These are phyloP conservation scores for Pavo muticus DNA, from an alignment of 2,113 vertebrate species.

Conservation along the genomic window DNA sequence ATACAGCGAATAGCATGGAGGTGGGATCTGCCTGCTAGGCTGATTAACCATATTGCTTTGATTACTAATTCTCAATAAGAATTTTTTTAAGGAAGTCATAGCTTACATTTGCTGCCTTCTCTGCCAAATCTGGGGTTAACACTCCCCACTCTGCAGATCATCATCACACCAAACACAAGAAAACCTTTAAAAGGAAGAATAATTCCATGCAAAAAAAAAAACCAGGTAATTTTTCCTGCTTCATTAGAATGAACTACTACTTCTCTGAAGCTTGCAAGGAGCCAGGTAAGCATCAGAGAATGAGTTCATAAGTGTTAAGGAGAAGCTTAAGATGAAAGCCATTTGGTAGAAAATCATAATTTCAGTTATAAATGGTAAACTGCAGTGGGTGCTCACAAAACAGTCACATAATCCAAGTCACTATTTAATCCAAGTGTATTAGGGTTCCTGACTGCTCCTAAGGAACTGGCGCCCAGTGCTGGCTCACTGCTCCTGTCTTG, in stretches of 20 bases:
- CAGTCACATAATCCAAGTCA: background rate
- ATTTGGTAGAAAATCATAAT: background rate
- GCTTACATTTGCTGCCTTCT: background rate
- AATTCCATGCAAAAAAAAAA: background rate
- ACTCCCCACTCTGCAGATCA: background rate
- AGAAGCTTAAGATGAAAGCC: background rate
- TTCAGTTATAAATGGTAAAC: background rate
- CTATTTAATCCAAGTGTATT: background rate
- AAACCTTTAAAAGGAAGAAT: background rate
- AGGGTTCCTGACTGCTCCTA: background rate
- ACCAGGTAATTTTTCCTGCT: background rate
- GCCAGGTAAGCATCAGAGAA: background rate
- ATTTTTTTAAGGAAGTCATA: background rate
- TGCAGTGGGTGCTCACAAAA: accelerated
- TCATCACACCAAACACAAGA: background rate
- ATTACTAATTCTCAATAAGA: accelerated
- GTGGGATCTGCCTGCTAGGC: background rate
- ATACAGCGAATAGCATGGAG: background rate
- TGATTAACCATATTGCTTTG: background rate
- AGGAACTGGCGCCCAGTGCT: background rate
- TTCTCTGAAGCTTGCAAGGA: background rate
- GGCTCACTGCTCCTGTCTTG: background rate
- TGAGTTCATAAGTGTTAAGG: background rate
- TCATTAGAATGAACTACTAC: background rate
- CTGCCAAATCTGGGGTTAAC: background rate